Evolutionary conservation across 92 coral and sea anemone genomes (phyloP).

Genomic region (Paramuricea clavata): DNA sequence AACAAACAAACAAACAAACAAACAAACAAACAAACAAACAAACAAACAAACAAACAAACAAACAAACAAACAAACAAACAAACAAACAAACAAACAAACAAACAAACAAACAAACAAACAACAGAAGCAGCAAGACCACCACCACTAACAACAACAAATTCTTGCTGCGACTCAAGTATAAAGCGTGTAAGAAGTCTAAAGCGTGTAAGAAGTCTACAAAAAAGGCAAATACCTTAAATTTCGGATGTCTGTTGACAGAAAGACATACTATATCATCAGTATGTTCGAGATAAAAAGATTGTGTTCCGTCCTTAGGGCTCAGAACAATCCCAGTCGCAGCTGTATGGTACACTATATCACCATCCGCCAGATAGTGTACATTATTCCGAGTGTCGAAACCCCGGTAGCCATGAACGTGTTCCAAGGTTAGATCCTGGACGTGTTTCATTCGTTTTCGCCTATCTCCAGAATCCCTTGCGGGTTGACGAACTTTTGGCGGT

Average conservation of each 20-base stretch:
- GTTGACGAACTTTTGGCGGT: conserved; percentile 90
- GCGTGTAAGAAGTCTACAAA: too few relatives aligned
- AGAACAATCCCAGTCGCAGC: conserved; percentile 98
- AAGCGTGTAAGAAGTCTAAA: too few relatives aligned
- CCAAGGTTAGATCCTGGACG: conserved; percentile 92
- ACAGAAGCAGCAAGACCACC: too few relatives aligned
- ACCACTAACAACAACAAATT: background rate
- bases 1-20: background rate
- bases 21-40: too few relatives aligned
- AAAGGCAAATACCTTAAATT: conserved; percentile 76
- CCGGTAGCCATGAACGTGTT: conserved; percentile 96
- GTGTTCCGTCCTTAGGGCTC: conserved; percentile 89
- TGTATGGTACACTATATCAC: conserved; percentile 94
- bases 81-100: too few relatives aligned
- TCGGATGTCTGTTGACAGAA: conserved; percentile 95
- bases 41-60: too few relatives aligned
- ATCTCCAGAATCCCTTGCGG: conserved; percentile 75
- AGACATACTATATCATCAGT: conserved; percentile 97
- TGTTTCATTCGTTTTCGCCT: conserved; percentile 79
- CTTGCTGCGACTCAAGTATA: too few relatives aligned
- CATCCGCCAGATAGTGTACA: conserved; percentile 88
- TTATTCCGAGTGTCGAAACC: conserved; percentile 99
- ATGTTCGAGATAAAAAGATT: conserved; percentile 95
- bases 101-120: too few relatives aligned
- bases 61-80: too few relatives aligned